These are phyloP conservation scores for Tyrannus savana DNA, from an alignment of 2,113 vertebrate species.

Conservation along the genomic window DNA sequence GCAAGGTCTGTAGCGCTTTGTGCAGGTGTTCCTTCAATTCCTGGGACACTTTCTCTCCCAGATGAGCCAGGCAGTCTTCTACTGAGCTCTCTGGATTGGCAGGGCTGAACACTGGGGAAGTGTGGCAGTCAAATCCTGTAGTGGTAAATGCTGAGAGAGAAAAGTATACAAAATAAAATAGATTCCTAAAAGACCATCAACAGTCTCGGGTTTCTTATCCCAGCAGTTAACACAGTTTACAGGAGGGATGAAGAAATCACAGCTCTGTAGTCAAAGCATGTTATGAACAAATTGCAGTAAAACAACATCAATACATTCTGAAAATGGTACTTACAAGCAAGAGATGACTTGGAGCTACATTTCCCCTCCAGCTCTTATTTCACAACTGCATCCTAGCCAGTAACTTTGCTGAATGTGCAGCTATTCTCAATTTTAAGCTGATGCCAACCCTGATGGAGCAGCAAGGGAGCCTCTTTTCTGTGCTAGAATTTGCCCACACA, in stretches of 20 bases:
- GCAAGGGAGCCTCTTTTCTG: not conserved
- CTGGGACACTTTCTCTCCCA: conserved; percentile 79
- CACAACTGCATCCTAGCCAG: not conserved
- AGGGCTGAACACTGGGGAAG: conserved; percentile 90
- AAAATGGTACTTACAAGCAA: not conserved
- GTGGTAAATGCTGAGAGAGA: conserved; percentile 78
- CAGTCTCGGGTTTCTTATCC: not conserved
- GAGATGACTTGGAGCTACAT: not conserved
- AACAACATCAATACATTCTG: not conserved
- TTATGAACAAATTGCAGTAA: not conserved
- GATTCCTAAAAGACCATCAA: not conserved
- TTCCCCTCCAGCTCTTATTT: not conserved
- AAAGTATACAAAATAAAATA: not conserved
- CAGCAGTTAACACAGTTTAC: not conserved
- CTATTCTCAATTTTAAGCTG: not conserved
- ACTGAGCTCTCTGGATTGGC: conserved; percentile 85
- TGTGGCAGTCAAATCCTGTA: conserved; percentile 86
- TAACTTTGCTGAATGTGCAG: not conserved
- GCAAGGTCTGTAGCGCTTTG: conserved; percentile 79
- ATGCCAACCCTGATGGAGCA: not conserved
- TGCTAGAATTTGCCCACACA: not conserved
- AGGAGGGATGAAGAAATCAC: not conserved
- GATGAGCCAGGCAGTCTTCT: conserved; percentile 86
- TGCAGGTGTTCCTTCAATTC: conserved; percentile 81
- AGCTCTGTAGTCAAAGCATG: not conserved